These are phyloP conservation scores for Acanthosepion lycidas DNA, from an alignment of 2,888 invertebrate species.

Conservation along the genomic window DNA sequence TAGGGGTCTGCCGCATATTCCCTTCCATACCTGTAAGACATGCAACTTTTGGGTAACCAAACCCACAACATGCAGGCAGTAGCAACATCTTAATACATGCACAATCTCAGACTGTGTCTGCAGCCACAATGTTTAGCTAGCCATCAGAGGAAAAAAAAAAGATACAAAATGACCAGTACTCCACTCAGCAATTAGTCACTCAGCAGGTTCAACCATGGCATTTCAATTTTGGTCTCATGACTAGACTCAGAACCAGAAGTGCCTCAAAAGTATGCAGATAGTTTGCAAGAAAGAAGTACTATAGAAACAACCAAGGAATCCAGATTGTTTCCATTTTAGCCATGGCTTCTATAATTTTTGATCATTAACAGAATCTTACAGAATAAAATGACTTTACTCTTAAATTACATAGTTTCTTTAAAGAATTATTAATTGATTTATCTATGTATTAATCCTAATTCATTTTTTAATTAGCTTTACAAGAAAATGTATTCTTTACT, in stretches of 20 bases:
- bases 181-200: not conserved
- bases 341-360: not conserved
- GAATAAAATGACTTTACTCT: too few relatives aligned
- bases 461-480: too few relatives aligned
- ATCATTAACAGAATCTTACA: too few relatives aligned
- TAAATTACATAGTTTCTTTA: too few relatives aligned
- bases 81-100: constrained; percentile 41
- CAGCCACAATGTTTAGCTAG: constrained; percentile 46
- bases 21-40: constrained; percentile 55
- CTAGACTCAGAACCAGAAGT: not conserved
- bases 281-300: not conserved
- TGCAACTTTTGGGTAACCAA: constrained; percentile 43
- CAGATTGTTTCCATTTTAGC: not conserved
- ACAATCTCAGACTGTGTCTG: constrained; percentile 34
- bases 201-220: not conserved
- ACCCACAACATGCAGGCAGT: constrained; percentile 38
- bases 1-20: constrained; percentile 83
- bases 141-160: constrained; percentile 22
- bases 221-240: not conserved
- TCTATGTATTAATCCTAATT: too few relatives aligned
- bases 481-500: too few relatives aligned
- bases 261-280: not conserved
- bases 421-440: too few relatives aligned
- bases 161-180: constrained; percentile 4
- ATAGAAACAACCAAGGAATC: not conserved